These are phyloP conservation scores for Karalla daura DNA, from an alignment of 2,797 vertebrate genomes.

Conservation along the genomic window DNA sequence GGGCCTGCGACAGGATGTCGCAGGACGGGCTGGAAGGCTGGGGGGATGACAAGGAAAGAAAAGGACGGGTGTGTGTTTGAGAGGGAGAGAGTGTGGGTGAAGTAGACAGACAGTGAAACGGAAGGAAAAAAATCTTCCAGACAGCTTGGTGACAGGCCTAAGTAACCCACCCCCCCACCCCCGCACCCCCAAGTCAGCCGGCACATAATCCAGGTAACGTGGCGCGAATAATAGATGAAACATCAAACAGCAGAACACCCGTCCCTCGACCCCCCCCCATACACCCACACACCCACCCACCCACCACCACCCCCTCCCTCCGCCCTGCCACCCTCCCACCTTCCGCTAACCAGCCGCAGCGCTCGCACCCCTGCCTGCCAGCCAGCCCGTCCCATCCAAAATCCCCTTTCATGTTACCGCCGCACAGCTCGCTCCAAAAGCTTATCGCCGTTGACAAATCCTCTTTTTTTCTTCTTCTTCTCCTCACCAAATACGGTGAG, in stretches of 20 bases:
- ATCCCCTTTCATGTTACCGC: conserved; percentile 73
- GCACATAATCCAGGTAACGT: conserved; percentile 79
- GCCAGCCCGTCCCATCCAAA: conserved; percentile 53
- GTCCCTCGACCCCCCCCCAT: conserved; percentile 3
- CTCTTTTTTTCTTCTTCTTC: conserved; percentile 41
- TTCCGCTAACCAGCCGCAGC: conserved; percentile 60
- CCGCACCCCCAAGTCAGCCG: conserved; percentile 51
- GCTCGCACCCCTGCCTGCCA: conserved; percentile 59
- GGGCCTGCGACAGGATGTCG: conserved; percentile 56
- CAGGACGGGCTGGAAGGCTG: conserved; percentile 43
- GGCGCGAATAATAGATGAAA: conserved; percentile 72
- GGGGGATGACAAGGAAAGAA: conserved; percentile 53
- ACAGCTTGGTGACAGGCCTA: conserved; percentile 68
- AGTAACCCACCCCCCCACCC: too few relatives aligned
- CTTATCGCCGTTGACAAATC: conserved; percentile 76
- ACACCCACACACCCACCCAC: not conserved
- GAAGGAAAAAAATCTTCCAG: conserved; percentile 66
- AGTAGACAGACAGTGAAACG: conserved; percentile 55
- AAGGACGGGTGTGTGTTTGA: conserved; percentile 34
- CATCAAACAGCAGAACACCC: conserved; percentile 75
- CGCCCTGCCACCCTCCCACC: conserved; percentile 59
- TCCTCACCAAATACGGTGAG: conserved; percentile 45
- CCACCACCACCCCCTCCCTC: not conserved
- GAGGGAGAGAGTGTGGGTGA: conserved; percentile 23
- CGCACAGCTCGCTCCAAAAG: conserved; percentile 48